These are phyloP conservation scores for Danio kyathit DNA, from an alignment of 2,797 vertebrate species.

Conservation along the genomic window DNA sequence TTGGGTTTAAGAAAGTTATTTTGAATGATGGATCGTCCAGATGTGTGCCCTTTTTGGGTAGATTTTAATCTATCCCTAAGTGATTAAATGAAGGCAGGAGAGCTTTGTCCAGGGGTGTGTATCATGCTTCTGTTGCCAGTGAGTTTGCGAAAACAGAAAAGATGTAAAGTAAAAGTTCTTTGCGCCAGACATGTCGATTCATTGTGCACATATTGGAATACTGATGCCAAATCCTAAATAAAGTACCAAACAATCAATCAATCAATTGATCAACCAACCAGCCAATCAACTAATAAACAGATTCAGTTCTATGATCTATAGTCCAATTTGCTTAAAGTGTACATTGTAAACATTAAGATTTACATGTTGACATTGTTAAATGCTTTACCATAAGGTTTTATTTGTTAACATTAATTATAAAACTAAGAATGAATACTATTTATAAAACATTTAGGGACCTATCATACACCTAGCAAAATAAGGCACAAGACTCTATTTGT, in stretches of 20 bases:
- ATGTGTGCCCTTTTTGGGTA: conserved; percentile 42
- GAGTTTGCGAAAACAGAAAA: not conserved
- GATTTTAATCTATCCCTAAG: conserved; percentile 31
- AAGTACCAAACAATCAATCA: too few relatives aligned
- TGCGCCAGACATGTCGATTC: not conserved
- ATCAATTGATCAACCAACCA: too few relatives aligned
- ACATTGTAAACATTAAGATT: not conserved
- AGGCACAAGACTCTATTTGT: too few relatives aligned
- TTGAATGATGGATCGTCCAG: conserved; percentile 51
- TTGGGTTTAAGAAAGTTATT: conserved; percentile 48
- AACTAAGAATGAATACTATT: too few relatives aligned
- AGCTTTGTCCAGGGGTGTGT: not conserved
- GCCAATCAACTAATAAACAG: too few relatives aligned
- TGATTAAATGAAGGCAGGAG: conserved; percentile 22
- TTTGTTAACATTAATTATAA: too few relatives aligned
- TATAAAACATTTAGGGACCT: too few relatives aligned
- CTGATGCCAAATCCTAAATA: too few relatives aligned
- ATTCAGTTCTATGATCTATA: too few relatives aligned
- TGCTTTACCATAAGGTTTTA: too few relatives aligned
- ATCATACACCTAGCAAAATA: too few relatives aligned
- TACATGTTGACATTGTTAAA: not conserved
- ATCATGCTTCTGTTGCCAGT: not conserved
- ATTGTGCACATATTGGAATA: not conserved
- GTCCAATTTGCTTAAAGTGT: not conserved
- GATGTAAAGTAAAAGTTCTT: not conserved